Evolutionary conservation across 2,113 vertebrate species (phyloP), one percentile per base, ranked within the genome.

Genomic region (Murina feae): DNA sequence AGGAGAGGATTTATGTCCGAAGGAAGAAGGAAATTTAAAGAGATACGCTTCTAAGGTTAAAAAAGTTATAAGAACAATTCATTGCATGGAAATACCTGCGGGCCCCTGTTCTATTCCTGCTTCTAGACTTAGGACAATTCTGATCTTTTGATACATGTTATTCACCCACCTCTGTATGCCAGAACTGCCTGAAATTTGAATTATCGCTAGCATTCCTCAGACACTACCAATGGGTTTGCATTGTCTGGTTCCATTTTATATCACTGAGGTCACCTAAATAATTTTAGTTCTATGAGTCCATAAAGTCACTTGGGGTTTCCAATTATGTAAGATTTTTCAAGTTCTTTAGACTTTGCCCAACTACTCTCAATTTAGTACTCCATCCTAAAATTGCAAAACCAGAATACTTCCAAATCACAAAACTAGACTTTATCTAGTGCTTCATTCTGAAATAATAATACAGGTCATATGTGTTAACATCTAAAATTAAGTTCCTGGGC

Each of bases 401-500:
- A 78, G 86, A 16, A 12, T 47, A 74, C 35, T 68, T 93, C 39
- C 66, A 81, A 88, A 81, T 82, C 80, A 74, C 83, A 89, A 94
- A 95, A 87, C 23, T 44, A 74, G 53, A 74, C 63, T 85, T 68
- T 42, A 32, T 68, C 76, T 63, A 71, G 66, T 37, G 65, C 51
- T 82, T 86, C 72, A 42, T 53, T 58, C 81, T 72, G 82, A 93
- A 86, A 81, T 71, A 84, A 49, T 81, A 74, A 76, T 69, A 3
- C 63, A 80, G 30, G 79, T 75, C 51, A n/a, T 66, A 23, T 14
- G 25, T 58, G 75, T 89, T 88, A 95, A 79, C 63, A 74, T 75
- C 91, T 92, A 92, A 96, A 93, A 90, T 88, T 93, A 93, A 94
- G 92, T 44, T 93, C 63, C 68, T 79, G 78, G 90, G 88, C 90